These are phyloP conservation scores for Drosophila burlai DNA, from an alignment of 1,140 invertebrate genomes.

Conservation along the genomic window DNA sequence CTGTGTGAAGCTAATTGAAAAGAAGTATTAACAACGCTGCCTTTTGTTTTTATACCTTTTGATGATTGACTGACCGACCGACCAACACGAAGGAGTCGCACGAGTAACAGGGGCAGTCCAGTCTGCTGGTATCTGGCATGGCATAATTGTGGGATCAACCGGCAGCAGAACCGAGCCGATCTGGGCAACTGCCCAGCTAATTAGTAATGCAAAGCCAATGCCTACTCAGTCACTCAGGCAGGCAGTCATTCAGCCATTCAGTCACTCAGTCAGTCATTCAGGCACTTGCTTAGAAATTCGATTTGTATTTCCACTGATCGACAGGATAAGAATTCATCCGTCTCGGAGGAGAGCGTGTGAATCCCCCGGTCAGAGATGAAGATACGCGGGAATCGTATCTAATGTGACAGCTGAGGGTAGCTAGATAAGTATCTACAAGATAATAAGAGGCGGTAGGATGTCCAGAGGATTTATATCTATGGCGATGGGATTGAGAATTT, in stretches of 20 bases:
- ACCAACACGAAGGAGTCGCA: constrained; percentile 39
- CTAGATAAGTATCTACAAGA: constrained; percentile 44
- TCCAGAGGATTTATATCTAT: not conserved
- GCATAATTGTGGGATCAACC: constrained; percentile 77
- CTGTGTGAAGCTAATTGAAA: constrained; percentile 75
- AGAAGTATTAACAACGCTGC: constrained; percentile 78
- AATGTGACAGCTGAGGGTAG: constrained; percentile 46
- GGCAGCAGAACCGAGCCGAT: constrained; percentile 24
- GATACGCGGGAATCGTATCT: constrained; percentile 41
- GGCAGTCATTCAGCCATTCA: constrained; percentile 38
- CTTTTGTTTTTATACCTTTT: constrained; percentile 75
- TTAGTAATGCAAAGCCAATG: constrained; percentile 77
- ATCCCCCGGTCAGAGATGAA: constrained; percentile 53
- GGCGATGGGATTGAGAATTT: too few relatives aligned
- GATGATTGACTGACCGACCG: constrained; percentile 70
- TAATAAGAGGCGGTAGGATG: constrained; percentile 28
- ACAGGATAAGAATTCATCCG: constrained; percentile 62
- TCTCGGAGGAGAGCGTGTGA: constrained; percentile 65
- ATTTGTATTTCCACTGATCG: constrained; percentile 59
- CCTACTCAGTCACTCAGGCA: constrained; percentile 41
- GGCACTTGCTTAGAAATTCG: constrained; percentile 57
- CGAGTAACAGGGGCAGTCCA: constrained; percentile 51
- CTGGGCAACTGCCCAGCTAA: constrained; percentile 55
- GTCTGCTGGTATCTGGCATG: constrained; percentile 61
- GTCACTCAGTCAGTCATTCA: constrained; percentile 42